Conservation (phyloP, 2,888 invertebrate species). For the Scaptomyza parva region DNA sequence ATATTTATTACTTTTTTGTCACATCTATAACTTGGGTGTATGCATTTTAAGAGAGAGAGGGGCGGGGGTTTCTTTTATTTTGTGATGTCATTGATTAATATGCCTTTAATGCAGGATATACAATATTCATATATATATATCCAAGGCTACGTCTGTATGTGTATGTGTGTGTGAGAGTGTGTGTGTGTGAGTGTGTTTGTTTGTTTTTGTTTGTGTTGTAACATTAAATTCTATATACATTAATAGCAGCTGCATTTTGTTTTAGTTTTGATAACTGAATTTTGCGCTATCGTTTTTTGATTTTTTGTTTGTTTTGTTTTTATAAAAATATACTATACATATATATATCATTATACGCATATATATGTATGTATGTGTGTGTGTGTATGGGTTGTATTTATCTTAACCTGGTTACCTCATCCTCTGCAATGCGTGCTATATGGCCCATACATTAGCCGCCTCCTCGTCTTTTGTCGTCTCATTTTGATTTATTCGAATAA, state of each 20-base stretch:
- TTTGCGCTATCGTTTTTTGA: too few species aligned
- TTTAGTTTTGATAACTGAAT: background rate
- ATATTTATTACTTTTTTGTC: background rate
- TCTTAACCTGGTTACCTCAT: conserved; percentile 28
- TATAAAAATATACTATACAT: conserved; percentile 45
- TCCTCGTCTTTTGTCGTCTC: background rate
- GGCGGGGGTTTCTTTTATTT: background rate
- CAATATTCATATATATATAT: too few species aligned
- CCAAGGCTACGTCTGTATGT: conserved; percentile 3
- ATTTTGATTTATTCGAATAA: conserved; percentile 21
- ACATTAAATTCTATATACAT: conserved; percentile 46
- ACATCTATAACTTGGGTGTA: background rate
- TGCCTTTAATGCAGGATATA: conserved; percentile 13
- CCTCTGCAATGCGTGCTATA: conserved; percentile 37
- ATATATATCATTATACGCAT: conserved; percentile 1
- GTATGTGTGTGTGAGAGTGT: conserved; percentile 2
- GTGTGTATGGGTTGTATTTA: conserved; percentile 14
- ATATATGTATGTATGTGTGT: conserved; percentile 7
- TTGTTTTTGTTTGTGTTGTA: too few species aligned
- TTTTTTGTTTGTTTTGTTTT: conserved; percentile 2
- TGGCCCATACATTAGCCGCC: conserved; percentile 17
- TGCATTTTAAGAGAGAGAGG: background rate
- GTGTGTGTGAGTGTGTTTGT: conserved; percentile 11
- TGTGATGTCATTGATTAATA: conserved; percentile 7
- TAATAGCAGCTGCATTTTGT: conserved; percentile 16